These are phyloP conservation scores for Loris lydekkerianus DNA, from an alignment of 2,797 vertebrate genomes.

Conservation along the genomic window DNA sequence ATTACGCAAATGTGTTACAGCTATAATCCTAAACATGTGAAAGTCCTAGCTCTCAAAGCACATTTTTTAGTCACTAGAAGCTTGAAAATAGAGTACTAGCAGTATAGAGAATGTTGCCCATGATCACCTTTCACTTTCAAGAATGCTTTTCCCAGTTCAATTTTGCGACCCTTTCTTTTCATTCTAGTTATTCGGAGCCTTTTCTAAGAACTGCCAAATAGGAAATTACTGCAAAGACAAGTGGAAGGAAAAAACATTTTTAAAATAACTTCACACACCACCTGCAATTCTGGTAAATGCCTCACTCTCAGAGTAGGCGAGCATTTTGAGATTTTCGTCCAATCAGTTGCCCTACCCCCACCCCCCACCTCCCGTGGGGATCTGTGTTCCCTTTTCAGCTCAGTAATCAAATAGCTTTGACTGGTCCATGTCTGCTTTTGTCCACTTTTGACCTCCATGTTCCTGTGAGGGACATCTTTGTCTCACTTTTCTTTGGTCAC, in stretches of 20 bases:
- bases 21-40: neutral
- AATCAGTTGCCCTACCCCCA: neutral
- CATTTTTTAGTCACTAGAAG: neutral
- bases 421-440: slow-evolving; percentile 88
- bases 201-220: slow-evolving; percentile 70
- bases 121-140: slow-evolving; percentile 59
- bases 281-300: slow-evolving; percentile 75
- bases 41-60: slow-evolving; percentile 12
- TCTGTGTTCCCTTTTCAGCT: slow-evolving; percentile 76
- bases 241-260: slow-evolving; percentile 68
- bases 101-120: neutral
- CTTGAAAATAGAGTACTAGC: neutral
- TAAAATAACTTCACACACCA: slow-evolving; percentile 76
- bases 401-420: slow-evolving; percentile 85
- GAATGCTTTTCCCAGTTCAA: slow-evolving; percentile 52
- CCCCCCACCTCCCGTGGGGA: neutral
- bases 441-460: slow-evolving; percentile 86
- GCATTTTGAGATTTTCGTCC: slow-evolving; percentile 66
- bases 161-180: slow-evolving; percentile 61
- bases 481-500: slow-evolving; percentile 92
- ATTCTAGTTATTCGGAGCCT: slow-evolving; percentile 61
- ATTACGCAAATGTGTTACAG: neutral
- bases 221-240: slow-evolving; percentile 77
- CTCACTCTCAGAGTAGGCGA: neutral
- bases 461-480: slow-evolving; percentile 89